These are phyloP conservation scores for Sympetrum striolatum DNA, from an alignment of 2,888 invertebrate species.

Conservation along the genomic window DNA sequence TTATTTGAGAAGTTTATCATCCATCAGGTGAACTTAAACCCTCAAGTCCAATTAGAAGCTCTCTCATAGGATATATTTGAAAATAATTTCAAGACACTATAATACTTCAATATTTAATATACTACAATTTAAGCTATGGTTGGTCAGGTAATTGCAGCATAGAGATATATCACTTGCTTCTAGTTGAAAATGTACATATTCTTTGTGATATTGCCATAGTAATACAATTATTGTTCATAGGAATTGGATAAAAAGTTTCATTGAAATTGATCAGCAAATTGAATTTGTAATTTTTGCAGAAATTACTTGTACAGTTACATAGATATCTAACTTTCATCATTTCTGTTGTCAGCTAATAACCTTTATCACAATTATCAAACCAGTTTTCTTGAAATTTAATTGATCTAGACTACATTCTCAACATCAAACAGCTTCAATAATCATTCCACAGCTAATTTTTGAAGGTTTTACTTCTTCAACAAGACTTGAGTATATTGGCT, in stretches of 20 bases:
- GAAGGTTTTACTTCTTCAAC: not conserved
- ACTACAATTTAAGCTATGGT: not conserved
- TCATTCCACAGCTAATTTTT: not conserved
- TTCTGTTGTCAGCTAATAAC: not conserved
- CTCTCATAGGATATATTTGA: too few species aligned
- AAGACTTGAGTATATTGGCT: not conserved
- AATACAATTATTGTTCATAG: not conserved
- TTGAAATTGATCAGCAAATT: not conserved
- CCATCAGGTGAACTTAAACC: too few species aligned
- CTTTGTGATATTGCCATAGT: not conserved
- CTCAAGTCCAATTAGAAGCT: too few species aligned
- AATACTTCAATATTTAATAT: not conserved
- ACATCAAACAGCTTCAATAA: not conserved
- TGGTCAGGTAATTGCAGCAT: not conserved
- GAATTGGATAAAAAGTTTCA: not conserved
- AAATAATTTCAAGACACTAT: too few species aligned
- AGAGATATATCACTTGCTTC: not conserved
- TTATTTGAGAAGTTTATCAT: too few species aligned
- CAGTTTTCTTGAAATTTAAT: not conserved
- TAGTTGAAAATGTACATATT: not conserved
- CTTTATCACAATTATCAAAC: not conserved
- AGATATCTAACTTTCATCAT: not conserved
- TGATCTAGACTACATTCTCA: not conserved
- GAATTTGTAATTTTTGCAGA: not conserved
- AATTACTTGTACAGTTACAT: not conserved